Evolutionary conservation across 2,888 invertebrate species (phyloP), one percentile per base, ranked within the genome.

Genomic region (Adineta ricciae): DNA sequence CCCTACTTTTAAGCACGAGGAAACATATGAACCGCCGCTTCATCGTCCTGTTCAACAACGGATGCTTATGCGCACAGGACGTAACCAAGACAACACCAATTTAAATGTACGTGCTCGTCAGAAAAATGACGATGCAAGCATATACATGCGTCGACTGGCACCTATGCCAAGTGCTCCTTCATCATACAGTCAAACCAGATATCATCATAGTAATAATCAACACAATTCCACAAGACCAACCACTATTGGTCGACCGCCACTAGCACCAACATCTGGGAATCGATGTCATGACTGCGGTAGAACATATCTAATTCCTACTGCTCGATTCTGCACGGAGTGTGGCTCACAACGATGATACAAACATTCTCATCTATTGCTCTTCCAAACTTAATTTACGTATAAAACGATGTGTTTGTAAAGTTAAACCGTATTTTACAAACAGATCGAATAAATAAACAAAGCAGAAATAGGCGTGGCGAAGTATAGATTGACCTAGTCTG

Each of bases 51-150:
- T 14, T 64, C 78, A 78, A 41, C 78, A 21, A 41, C 78, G 24
- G 1, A n/a, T 78, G 3, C 38, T 41, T 38, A 78, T 78, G 78
- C 38, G 78, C 14, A 78, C 78, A 78, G 78, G 78, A 41, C 78
- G 78, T 24, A 78, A 38, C 41, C 41, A 78, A 41, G 78, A 78
- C 2, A 41, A 78, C 41, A 78, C 38, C 24, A n/a, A 24, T 78
- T 78, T 78, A 19, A 78, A 78, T 41, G 78, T 78, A 41, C 78
- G 38, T 41, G 78, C 78, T 78, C 78, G 78, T n/a, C 78, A 78
- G 41, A 41, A 14, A 38, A 78, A 36, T 19, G 64, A 32, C 19
- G 64, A 27, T 14, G 3, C 24, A 32, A n/a, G 64, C 7, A 9
- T 32, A 32, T 64, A 64, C 16, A 19, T 64, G 64, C 64, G 64